Evolutionary conservation across 2,113 vertebrate genomes (phyloP).

Genomic region (Stegostoma tigrinum): DNA sequence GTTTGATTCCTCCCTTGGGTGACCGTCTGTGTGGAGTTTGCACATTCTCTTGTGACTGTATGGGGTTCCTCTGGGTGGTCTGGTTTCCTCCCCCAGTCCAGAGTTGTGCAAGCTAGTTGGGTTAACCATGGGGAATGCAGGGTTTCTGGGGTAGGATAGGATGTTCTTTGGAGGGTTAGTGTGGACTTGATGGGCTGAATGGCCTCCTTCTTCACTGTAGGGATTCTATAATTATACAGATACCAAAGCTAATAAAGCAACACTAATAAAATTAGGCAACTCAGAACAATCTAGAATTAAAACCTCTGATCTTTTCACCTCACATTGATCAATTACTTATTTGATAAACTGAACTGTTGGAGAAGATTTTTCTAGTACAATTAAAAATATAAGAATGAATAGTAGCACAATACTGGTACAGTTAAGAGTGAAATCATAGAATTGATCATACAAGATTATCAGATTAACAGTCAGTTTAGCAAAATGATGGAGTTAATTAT

Average conservation of each 20-base stretch:
- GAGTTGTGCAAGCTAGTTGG: no score
- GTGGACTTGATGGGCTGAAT: no score
- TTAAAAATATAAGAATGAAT: background rate
- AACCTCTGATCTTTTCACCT: background rate
- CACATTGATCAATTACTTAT: background rate
- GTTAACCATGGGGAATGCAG: no score
- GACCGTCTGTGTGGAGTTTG: no score
- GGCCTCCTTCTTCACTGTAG: no score
- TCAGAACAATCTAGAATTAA: background rate
- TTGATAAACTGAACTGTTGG: background rate
- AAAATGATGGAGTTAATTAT: background rate
- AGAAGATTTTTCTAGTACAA: background rate
- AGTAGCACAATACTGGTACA: background rate
- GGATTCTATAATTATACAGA: no score
- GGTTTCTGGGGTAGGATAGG: no score
- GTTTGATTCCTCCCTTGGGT: no score
- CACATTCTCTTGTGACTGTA: no score
- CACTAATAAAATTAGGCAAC: background rate
- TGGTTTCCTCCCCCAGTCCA: no score
- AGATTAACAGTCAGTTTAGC: background rate
- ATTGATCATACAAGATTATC: background rate
- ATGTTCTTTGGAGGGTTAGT: no score
- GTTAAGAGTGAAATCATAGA: background rate
- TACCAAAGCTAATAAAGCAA: background rate
- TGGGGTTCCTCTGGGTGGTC: no score